These are phyloP conservation scores for Aythya baeri DNA, from an alignment of 2,113 vertebrate species.

Conservation along the genomic window DNA sequence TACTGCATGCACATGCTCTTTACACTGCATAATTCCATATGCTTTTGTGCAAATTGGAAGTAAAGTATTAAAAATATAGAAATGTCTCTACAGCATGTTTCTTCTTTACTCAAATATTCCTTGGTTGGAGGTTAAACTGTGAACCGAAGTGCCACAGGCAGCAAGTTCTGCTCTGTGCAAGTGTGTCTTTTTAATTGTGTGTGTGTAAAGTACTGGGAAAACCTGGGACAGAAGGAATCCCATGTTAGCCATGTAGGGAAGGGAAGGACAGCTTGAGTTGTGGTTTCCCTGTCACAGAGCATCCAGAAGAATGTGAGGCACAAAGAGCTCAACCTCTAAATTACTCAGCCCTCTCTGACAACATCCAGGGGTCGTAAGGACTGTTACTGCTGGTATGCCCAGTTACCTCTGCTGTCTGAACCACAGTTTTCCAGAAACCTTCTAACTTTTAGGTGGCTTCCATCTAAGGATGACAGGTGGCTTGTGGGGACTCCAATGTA, in stretches of 20 bases:
- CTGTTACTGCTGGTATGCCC: neutral
- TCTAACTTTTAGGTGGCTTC: neutral
- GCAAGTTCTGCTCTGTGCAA: neutral
- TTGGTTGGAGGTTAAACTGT: neutral
- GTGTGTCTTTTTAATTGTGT: neutral
- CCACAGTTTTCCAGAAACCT: neutral
- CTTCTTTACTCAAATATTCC: neutral
- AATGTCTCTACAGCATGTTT: neutral
- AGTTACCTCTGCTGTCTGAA: neutral
- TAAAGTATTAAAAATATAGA: neutral
- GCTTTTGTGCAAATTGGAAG: neutral
- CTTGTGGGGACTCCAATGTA: neutral
- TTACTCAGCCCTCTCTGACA: neutral
- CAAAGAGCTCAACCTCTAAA: neutral
- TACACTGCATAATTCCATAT: neutral
- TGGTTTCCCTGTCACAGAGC: neutral
- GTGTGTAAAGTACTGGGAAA: neutral
- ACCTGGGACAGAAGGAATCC: neutral
- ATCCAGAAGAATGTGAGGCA: neutral
- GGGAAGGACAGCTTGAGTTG: neutral
- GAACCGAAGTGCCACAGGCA: neutral
- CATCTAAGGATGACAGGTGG: neutral
- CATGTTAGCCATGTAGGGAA: neutral
- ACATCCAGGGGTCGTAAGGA: neutral
- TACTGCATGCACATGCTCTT: fast-evolving